Percentiles rank a stretch among this genome's conserved stretches.
Evolutionary conservation across 2,797 vertebrate genomes (phyloP).

Genomic region (Helicolenus hilgendorfi): DNA sequence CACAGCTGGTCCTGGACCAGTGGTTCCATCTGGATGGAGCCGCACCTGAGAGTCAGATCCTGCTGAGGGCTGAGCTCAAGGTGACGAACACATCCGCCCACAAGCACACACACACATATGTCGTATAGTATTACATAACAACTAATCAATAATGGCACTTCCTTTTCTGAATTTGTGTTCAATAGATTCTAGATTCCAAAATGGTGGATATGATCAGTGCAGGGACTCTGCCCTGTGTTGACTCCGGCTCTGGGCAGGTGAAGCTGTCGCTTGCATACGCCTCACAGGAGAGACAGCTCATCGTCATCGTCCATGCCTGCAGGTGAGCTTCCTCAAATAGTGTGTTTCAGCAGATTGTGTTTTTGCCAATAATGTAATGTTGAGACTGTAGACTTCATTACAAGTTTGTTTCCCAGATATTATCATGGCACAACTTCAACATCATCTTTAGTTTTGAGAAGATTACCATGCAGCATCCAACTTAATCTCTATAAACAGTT

Average conservation of each 20-base stretch:
- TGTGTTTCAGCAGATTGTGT: not conserved
- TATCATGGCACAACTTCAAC: not conserved
- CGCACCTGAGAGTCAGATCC: constrained; percentile 87
- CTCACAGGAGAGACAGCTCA: constrained; percentile 87
- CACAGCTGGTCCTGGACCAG: constrained; percentile 90
- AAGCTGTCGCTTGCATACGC: constrained; percentile 91
- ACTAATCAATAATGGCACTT: not conserved
- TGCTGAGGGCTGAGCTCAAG: constrained; percentile 93
- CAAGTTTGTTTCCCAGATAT: not conserved
- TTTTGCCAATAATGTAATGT: not conserved
- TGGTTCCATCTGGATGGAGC: constrained; percentile 92
- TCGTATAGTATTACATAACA: not conserved
- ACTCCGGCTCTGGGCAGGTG: constrained; percentile 82
- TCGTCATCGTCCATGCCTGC: constrained; percentile 91
- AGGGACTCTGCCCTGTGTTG: constrained; percentile 80
- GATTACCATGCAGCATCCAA: too few species aligned
- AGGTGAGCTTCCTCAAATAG: constrained; percentile 81
- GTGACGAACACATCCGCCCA: constrained; percentile 65
- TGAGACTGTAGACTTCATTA: not conserved
- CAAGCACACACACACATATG: not conserved
- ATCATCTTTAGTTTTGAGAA: too few species aligned
- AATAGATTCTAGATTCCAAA: constrained; percentile 86
- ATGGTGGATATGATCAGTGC: constrained; percentile 84
- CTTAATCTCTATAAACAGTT: not conserved
- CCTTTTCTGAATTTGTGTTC: not conserved